Evolutionary conservation across 2,888 invertebrate genomes (phyloP), one percentile per base, ranked within the genome.

Genomic region (Acrobasis consociella): DNA sequence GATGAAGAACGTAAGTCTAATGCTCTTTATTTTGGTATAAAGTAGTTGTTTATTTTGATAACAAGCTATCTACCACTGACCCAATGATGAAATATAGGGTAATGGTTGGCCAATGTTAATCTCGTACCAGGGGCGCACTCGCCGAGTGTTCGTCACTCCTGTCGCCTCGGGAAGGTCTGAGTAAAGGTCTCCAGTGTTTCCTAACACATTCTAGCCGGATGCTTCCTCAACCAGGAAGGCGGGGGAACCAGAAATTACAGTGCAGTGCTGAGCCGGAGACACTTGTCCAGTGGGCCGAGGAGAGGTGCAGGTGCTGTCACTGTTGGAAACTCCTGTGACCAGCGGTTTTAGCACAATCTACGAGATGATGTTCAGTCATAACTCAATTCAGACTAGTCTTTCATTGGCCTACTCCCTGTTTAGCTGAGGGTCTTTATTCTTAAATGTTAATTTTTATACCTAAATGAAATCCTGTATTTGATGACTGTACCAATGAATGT

Each of bases 381-480:
- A 96, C 96, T 96, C 96, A 95, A 96, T 96, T 96, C 96, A 96
- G 96, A 96, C 96, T 96, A 96, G 93, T 96, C 95, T 96, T 94
- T 93, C 89, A 93, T 94, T 95, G 95, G 93, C 93, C 87, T 85
- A 84, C 87, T 89, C 88, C 87, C 87, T 80, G 59, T 68, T 65
- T 64, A 74, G 70, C 93, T 93, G 93, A 93, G 91, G 91, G 91
- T 88, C 67, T 60, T 71, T 58, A 13, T 46, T 46, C 13, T 1
- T 1, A 11, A 13, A n/a, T 46, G n/a, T 22, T 2, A 22, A 22
- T 3, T 22, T 22, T 22, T 1, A 1, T 2, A 22, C 22, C 22
- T 22, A 22, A 22, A 22, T 22, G 22, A 22, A 22, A 22, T 22
- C 22, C 3, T 22, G 22, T 3, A 22, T 22, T 22, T 22, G 2